Evolutionary conservation across 2,113 vertebrate genomes (phyloP).

Genomic region (Hippocampus barbouri): DNA sequence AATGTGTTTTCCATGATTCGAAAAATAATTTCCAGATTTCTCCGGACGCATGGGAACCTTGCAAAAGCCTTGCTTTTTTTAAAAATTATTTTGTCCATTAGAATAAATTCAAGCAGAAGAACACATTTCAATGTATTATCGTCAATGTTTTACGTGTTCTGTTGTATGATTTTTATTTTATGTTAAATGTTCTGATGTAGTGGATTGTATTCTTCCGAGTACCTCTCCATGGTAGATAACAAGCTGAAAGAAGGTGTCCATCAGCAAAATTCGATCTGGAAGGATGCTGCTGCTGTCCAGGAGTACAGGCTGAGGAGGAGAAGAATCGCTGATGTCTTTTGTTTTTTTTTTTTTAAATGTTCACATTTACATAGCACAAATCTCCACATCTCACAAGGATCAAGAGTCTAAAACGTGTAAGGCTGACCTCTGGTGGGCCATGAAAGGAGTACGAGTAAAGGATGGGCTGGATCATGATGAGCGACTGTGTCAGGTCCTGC

Average conservation of each 20-base stretch:
- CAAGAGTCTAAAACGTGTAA: conserved; percentile 7
- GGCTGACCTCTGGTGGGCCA: conserved; percentile 91
- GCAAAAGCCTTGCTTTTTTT: no score
- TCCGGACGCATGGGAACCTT: no score
- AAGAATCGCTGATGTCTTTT: neutral
- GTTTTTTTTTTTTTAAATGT: neutral
- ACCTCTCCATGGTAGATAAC: conserved; percentile 98
- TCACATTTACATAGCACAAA: neutral
- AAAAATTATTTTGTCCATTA: neutral
- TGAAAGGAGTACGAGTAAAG: conserved; percentile 96
- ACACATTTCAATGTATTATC: no score
- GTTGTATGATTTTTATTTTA: no score
- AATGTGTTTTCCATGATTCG: no score
- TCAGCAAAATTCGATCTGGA: conserved; percentile 89
- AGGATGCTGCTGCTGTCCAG: conserved; percentile 98
- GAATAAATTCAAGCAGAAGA: neutral
- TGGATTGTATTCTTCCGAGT: neutral
- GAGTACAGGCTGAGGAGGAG: conserved; percentile 82
- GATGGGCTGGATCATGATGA: conserved; percentile 97
- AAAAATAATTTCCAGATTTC: no score
- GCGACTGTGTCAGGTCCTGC: conserved; percentile 94
- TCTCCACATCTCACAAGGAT: neutral
- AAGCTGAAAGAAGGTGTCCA: conserved; percentile 99
- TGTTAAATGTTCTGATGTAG: no score
- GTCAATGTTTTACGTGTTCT: no score